Evolutionary conservation across 2,888 invertebrate genomes (phyloP).

Genomic region (Meliscaeva auricollis): DNA sequence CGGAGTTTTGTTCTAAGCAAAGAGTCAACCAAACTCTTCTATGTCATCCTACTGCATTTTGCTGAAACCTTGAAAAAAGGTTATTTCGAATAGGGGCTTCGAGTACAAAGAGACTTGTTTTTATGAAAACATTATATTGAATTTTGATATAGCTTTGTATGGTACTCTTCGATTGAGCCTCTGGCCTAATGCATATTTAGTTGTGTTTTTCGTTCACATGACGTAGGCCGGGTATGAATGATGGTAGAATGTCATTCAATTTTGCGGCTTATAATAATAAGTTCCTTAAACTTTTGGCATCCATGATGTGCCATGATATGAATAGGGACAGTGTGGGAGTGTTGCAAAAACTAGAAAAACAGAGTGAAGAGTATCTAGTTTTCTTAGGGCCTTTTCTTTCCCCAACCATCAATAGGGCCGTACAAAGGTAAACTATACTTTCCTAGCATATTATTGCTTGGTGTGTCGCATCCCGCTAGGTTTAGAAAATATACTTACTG

Average conservation of each 20-base stretch:
- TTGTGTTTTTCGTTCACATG: constrained; percentile 9
- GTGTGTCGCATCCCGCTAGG: no score
- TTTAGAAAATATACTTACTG: no score
- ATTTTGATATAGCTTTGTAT: constrained; percentile 31
- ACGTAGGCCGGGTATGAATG: constrained; percentile 16
- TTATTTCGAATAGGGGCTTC: neutral
- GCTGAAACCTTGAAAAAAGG: neutral
- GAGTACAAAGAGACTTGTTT: neutral
- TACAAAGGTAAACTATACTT: no score
- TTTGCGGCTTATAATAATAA: constrained; percentile 57
- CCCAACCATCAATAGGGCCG: no score
- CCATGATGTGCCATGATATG: no score
- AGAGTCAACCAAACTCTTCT: constrained; percentile 8
- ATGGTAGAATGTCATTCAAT: constrained; percentile 49
- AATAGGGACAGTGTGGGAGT: neutral
- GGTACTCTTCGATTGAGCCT: neutral
- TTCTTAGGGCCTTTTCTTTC: no score
- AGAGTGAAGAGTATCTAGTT: no score
- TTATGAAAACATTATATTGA: constrained; percentile 52
- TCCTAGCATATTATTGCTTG: no score
- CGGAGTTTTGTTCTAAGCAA: constrained; percentile 15
- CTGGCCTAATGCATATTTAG: neutral
- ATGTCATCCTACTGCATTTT: constrained; percentile 2
- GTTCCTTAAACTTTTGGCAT: constrained; percentile 27
- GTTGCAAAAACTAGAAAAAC: neutral